Percentiles rank a stretch among this genome's conserved stretches.
Evolutionary conservation across 1,140 invertebrate genomes (phyloP).

Genomic region (Thereuonema tuberculata): DNA sequence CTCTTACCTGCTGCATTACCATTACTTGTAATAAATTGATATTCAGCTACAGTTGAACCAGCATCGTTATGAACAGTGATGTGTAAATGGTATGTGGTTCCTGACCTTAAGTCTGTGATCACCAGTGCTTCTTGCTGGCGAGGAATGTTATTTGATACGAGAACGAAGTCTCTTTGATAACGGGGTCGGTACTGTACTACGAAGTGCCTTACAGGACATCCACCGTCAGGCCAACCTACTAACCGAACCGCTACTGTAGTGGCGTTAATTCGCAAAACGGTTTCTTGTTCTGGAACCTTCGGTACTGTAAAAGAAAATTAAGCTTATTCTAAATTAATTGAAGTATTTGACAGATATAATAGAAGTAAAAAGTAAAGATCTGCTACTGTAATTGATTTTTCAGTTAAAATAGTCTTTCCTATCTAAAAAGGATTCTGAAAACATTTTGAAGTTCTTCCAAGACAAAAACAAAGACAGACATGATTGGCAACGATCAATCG

Average conservation of each 20-base stretch:
- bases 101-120: slow-evolving; percentile 52
- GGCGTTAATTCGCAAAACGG: slow-evolving; percentile 24
- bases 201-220: slow-evolving; percentile 41
- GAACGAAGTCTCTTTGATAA: slow-evolving; percentile 16
- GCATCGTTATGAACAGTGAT: slow-evolving; percentile 66
- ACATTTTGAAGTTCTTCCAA: too few relatives aligned
- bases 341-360: too few relatives aligned
- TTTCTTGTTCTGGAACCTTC: background rate
- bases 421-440: too few relatives aligned
- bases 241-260: slow-evolving; percentile 35
- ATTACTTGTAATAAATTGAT: slow-evolving; percentile 54
- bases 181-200: slow-evolving; percentile 34
- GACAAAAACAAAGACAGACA: too few relatives aligned
- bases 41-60: slow-evolving; percentile 49
- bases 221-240: slow-evolving; percentile 37
- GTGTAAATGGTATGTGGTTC: slow-evolving; percentile 60
- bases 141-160: slow-evolving; percentile 22
- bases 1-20: background rate
- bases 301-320: slow-evolving; percentile 4
- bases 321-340: background rate
- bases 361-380: too few relatives aligned
- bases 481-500: too few relatives aligned
- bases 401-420: too few relatives aligned
- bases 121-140: slow-evolving; percentile 37
- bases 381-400: too few relatives aligned